Percentiles rank a stretch among this genome's conserved stretches.
These are phyloP conservation scores for Cinclus mexicanus DNA, from an alignment of 2,113 vertebrate species.

Conservation along the genomic window DNA sequence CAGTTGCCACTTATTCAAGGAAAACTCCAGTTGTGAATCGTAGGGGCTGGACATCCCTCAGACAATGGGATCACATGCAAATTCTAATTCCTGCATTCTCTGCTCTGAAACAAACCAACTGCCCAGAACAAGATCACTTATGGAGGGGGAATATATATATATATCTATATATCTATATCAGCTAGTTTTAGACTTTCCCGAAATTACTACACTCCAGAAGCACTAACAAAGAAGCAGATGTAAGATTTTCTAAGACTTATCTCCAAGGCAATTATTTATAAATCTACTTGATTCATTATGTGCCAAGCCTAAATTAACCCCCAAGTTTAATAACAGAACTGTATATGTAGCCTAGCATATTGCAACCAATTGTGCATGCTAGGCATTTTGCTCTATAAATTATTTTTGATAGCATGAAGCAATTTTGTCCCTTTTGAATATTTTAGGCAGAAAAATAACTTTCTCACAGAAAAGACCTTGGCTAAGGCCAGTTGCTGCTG, in stretches of 20 bases:
- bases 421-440: not conserved
- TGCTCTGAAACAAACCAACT: not conserved
- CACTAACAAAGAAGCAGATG: constrained; percentile 61
- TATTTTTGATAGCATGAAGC: not conserved
- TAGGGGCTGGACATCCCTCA: not conserved
- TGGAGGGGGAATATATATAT: not conserved
- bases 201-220: constrained; percentile 51
- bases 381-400: constrained; percentile 14
- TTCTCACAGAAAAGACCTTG: not conserved
- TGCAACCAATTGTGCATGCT: not conserved
- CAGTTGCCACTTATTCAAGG: not conserved
- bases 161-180: not conserved
- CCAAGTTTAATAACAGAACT: constrained; percentile 19
- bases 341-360: not conserved
- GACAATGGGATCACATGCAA: not conserved
- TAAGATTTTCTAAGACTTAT: constrained; percentile 55
- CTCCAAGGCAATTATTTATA: constrained; percentile 52
- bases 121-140: not conserved
- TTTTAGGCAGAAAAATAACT: not conserved
- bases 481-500: not conserved
- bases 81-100: not conserved
- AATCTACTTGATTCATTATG: constrained; percentile 8
- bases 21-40: rapidly evolving
- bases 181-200: constrained; percentile 33
- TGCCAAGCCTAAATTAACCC: constrained; percentile 50